These are phyloP conservation scores for Papilio xuthus DNA, from an alignment of 1,140 invertebrate species.

Conservation along the genomic window DNA sequence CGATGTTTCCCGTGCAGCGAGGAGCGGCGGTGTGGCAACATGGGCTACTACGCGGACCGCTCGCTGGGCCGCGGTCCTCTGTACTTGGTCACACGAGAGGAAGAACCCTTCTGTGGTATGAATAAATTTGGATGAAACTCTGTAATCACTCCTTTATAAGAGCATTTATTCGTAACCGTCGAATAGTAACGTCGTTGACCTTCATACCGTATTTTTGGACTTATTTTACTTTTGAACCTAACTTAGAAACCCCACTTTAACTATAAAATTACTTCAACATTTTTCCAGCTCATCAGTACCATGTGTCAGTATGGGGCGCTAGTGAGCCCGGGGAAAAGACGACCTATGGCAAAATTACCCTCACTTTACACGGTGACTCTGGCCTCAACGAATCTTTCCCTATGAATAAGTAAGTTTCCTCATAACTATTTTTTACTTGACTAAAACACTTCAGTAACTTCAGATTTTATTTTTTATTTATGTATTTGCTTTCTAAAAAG, in stretches of 20 bases:
- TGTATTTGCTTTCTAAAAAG: too few relatives aligned
- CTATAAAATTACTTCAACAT: not conserved
- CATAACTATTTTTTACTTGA: constrained; percentile 12
- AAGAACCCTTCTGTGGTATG: constrained; percentile 95
- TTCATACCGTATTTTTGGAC: too few relatives aligned
- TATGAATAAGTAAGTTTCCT: constrained; percentile 88
- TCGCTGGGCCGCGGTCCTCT: constrained; percentile 90
- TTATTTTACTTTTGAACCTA: not conserved
- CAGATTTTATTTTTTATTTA: too few relatives aligned
- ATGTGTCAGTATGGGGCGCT: constrained; percentile 90
- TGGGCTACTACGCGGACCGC: constrained; percentile 96
- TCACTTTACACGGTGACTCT: constrained; percentile 90
- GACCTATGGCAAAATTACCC: constrained; percentile 91
- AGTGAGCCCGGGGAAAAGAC: constrained; percentile 85
- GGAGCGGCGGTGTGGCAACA: constrained; percentile 89
- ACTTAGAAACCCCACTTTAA: not conserved
- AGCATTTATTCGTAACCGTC: not conserved
- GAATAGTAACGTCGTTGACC: too few relatives aligned
- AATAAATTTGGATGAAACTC: not conserved
- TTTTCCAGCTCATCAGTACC: constrained; percentile 90
- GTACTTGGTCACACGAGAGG: constrained; percentile 93
- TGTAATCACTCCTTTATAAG: not conserved
- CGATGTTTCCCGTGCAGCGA: constrained; percentile 83
- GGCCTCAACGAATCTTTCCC: constrained; percentile 94
- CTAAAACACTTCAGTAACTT: too few relatives aligned